phyloP scores from a whole-genome alignment of 2,113 vertebrate species.

The Colistium nudipinnis region DNA sequence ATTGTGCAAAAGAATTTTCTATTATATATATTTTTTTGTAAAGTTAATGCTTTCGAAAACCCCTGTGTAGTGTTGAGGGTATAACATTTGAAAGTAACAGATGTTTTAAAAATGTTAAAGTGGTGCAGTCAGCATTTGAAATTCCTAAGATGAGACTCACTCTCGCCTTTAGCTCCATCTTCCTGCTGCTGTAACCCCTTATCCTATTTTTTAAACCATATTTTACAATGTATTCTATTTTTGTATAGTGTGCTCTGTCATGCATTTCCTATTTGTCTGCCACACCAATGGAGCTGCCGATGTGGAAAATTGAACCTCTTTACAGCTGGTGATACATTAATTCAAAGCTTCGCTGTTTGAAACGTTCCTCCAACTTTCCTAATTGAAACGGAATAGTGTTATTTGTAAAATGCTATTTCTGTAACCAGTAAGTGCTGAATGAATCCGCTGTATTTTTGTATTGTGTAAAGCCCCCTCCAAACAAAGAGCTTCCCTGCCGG shows the following conservation, averaged over 20 bases:
- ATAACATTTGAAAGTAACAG: neutral
- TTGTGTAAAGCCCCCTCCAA: slow-evolving; percentile 60
- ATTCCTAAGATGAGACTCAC: slow-evolving; percentile 5
- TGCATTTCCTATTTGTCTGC: slow-evolving; percentile 40
- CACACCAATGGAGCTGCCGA: slow-evolving; percentile 26
- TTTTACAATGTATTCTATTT: slow-evolving; percentile 45
- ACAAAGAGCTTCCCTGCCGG: slow-evolving; percentile 53
- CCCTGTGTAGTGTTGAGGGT: too few relatives aligned
- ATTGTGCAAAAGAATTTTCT: slow-evolving; percentile 26
- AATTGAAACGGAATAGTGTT: slow-evolving; percentile 53
- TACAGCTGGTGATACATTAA: slow-evolving; percentile 47
- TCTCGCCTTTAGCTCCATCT: slow-evolving; percentile 11
- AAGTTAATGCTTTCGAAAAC: neutral
- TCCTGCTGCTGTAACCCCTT: slow-evolving; percentile 15
- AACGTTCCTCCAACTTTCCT: slow-evolving; percentile 18
- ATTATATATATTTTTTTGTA: slow-evolving; percentile 31
- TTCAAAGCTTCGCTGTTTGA: slow-evolving; percentile 55
- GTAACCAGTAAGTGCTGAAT: slow-evolving; percentile 46
- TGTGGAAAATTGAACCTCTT: slow-evolving; percentile 50
- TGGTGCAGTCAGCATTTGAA: too few relatives aligned
- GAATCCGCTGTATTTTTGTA: slow-evolving; percentile 58
- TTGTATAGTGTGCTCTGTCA: slow-evolving; percentile 26
- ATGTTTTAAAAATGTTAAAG: too few relatives aligned
- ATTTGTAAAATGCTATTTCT: slow-evolving; percentile 59
- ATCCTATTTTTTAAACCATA: slow-evolving; percentile 20